Conservation (phyloP, 2,888 invertebrate genomes). For the Neuroscelio doddi region DNA sequence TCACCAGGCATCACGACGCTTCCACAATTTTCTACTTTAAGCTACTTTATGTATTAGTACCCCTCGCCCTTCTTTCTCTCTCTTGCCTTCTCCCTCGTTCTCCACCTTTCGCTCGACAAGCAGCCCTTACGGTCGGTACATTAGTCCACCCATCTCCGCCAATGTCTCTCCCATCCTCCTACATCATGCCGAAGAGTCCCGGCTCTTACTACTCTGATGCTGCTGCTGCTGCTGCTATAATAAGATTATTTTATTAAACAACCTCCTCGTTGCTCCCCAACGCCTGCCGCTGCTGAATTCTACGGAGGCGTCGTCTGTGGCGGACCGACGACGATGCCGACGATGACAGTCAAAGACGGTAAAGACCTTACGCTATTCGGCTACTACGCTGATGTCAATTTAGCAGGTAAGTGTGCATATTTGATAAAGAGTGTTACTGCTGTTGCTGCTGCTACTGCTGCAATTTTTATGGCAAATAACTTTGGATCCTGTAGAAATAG, state of each 20-base stretch:
- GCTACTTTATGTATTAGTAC: constrained; percentile 72
- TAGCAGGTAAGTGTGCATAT: too few species aligned
- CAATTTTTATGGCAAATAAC: too few species aligned
- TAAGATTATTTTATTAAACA: constrained; percentile 70
- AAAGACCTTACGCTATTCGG: constrained; percentile 14
- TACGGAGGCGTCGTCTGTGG: constrained; percentile 41
- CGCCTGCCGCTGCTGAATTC: constrained; percentile 43
- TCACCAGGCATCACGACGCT: constrained; percentile 73
- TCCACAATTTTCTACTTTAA: constrained; percentile 73
- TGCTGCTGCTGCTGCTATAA: constrained; percentile 50
- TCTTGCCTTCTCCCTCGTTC: constrained; percentile 30
- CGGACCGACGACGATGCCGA: constrained; percentile 9
- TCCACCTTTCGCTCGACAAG: constrained; percentile 20
- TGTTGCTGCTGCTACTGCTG: too few species aligned
- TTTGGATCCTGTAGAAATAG: too few species aligned
- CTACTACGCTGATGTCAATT: neutral
- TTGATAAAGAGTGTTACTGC: too few species aligned
- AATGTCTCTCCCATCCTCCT: constrained; percentile 1
- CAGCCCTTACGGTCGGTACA: constrained; percentile 25
- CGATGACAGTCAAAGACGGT: constrained; percentile 28
- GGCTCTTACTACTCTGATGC: constrained; percentile 34
- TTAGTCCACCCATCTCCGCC: constrained; percentile 35
- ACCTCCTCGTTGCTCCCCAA: constrained; percentile 57
- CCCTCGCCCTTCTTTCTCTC: constrained; percentile 32
- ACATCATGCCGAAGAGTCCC: constrained; percentile 24